phyloP scores from a whole-genome alignment of 2,113 vertebrate genomes.

The Alethe diademata region DNA sequence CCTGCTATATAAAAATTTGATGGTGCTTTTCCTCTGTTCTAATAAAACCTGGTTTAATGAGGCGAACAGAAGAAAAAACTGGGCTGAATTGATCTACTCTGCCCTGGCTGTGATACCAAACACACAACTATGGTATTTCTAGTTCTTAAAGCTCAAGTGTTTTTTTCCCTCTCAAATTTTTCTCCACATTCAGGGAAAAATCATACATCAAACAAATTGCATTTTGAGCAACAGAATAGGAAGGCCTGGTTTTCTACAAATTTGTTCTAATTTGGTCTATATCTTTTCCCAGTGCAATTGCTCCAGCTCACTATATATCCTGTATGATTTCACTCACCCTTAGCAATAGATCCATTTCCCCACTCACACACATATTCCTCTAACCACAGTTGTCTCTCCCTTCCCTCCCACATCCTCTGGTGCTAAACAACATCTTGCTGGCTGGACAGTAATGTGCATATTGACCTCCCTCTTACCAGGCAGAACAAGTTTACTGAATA shows the following conservation, averaged over 20 bases:
- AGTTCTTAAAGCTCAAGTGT: neutral
- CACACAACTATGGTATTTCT: neutral
- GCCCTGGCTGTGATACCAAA: neutral
- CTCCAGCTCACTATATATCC: neutral
- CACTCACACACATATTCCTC: neutral
- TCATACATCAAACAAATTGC: neutral
- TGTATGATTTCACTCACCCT: neutral
- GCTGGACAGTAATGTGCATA: neutral
- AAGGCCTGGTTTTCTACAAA: neutral
- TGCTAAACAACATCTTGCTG: neutral
- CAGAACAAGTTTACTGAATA: neutral
- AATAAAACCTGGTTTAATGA: neutral
- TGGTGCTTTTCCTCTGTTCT: neutral
- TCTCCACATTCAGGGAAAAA: neutral
- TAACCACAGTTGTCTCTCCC: neutral
- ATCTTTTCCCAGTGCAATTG: neutral
- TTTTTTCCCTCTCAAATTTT: neutral
- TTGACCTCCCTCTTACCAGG: neutral
- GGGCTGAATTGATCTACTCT: neutral
- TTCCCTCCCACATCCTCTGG: neutral
- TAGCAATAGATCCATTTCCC: neutral
- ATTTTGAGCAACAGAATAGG: neutral
- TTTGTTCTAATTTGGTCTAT: neutral
- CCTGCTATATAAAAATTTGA: neutral
- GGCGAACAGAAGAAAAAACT: neutral